phyloP scores from a whole-genome alignment of 2,888 invertebrate species.

The Phaonia tiefii region DNA sequence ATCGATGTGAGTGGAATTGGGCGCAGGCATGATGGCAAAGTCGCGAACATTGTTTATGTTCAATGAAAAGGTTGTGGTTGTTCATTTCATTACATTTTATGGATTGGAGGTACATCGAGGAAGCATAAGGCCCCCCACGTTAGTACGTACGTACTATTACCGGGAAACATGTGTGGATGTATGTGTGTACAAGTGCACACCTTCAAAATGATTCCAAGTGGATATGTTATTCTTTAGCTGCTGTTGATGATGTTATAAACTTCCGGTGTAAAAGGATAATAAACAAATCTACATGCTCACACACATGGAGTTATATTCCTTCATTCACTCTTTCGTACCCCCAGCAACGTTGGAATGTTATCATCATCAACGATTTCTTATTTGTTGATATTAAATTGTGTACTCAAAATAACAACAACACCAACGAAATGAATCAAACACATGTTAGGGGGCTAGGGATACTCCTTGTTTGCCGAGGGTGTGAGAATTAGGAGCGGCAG shows the following conservation, averaged over 20 bases:
- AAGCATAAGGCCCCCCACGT: no score
- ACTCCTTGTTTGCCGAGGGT: background rate
- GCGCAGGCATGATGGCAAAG: background rate
- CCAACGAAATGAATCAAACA: constrained; percentile 39
- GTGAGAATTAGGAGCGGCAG: background rate
- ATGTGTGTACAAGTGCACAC: no score
- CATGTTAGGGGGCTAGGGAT: background rate
- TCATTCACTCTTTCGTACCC: background rate
- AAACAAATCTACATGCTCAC: constrained; percentile 53
- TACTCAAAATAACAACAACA: constrained; percentile 32
- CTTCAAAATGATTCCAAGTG: background rate
- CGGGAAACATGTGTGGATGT: no score
- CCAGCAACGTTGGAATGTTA: constrained; percentile 20
- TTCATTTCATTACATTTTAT: constrained; percentile 13
- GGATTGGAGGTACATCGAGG: background rate
- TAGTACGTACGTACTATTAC: no score
- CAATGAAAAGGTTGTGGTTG: constrained; percentile 28
- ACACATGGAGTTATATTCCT: no score
- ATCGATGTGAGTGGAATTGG: background rate
- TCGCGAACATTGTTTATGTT: constrained; percentile 46
- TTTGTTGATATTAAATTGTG: constrained; percentile 35
- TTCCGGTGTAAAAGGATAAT: constrained; percentile 71
- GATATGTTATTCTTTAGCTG: constrained; percentile 15
- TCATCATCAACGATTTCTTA: constrained; percentile 10
- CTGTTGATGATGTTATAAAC: constrained; percentile 58